A percentile compares a stretch with the other conserved stretches of the same genome.
phyloP scores from a whole-genome alignment of 2,113 vertebrate genomes.

The Dipodomys spectabilis region DNA sequence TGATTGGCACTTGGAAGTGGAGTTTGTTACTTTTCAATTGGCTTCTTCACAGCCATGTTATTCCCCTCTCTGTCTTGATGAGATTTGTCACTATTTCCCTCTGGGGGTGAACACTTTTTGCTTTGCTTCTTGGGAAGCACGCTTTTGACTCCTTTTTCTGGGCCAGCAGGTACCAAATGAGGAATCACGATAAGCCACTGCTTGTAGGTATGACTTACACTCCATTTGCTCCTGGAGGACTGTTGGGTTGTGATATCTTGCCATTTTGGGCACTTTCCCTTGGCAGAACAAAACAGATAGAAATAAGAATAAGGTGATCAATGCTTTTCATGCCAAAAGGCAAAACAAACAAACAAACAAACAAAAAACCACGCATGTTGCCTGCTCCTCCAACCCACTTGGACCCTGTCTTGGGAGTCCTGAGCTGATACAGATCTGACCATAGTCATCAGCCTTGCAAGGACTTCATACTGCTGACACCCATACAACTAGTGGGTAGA shows the following conservation, averaged over 20 bases:
- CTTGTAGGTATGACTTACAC: slow-evolving; percentile 89
- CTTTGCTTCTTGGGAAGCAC: slow-evolving; percentile 90
- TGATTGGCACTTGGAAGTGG: slow-evolving; percentile 95
- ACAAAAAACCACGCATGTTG: too few relatives aligned
- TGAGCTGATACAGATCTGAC: too few relatives aligned
- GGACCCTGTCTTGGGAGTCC: too few relatives aligned
- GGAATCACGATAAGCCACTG: slow-evolving; percentile 91
- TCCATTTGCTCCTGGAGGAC: slow-evolving; percentile 87
- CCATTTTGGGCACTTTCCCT: slow-evolving; percentile 92
- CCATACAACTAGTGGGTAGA: background rate
- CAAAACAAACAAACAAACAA: slow-evolving; percentile 72
- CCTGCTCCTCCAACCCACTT: too few relatives aligned
- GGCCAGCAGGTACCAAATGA: slow-evolving; percentile 89
- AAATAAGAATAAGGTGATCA: slow-evolving; percentile 51
- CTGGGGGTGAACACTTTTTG: slow-evolving; percentile 89
- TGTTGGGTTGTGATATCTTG: slow-evolving; percentile 89
- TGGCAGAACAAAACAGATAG: slow-evolving; percentile 59
- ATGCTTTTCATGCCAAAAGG: slow-evolving; percentile 56
- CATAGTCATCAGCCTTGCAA: too few relatives aligned
- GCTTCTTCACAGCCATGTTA: slow-evolving; percentile 98
- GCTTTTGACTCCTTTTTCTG: slow-evolving; percentile 91
- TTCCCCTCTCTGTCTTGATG: slow-evolving; percentile 93
- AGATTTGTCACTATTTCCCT: slow-evolving; percentile 93
- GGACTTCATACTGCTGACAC: too few relatives aligned
- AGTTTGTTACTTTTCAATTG: slow-evolving; percentile 97